These are phyloP conservation scores for Proteles cristata DNA, from an alignment of 2,113 vertebrate species.

Conservation along the genomic window DNA sequence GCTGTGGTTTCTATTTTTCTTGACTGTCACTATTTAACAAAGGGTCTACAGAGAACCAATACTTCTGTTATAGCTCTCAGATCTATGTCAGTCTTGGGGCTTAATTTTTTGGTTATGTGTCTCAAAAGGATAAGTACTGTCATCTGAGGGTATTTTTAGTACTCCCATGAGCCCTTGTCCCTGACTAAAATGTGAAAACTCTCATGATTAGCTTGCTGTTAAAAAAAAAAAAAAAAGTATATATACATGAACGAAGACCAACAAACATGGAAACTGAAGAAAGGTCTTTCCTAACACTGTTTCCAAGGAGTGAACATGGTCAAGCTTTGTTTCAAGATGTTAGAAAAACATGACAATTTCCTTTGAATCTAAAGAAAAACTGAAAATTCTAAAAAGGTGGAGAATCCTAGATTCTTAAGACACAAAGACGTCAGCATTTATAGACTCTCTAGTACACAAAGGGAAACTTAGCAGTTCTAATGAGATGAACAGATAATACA, in stretches of 20 bases:
- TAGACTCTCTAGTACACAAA: not conserved
- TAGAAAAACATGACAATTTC: not conserved
- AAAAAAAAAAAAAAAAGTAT: not conserved
- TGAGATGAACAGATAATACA: not conserved
- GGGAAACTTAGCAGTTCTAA: not conserved
- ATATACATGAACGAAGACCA: not conserved
- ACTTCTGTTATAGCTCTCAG: not conserved
- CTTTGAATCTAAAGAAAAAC: not conserved
- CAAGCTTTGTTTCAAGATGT: not conserved
- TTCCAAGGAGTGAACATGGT: not conserved
- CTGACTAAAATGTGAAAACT: not conserved
- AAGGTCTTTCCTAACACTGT: not conserved
- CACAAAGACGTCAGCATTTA: not conserved
- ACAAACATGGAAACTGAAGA: not conserved
- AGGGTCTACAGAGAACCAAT: not conserved
- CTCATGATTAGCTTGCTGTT: not conserved
- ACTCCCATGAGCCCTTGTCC: not conserved
- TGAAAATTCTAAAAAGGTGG: not conserved
- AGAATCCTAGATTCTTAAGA: not conserved
- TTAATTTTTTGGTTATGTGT: not conserved
- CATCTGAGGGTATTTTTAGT: not conserved
- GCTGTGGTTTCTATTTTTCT: not conserved
- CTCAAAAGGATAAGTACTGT: not conserved
- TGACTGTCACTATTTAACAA: not conserved
- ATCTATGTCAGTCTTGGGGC: not conserved